These are phyloP conservation scores for Epinotia brunnichana DNA, from an alignment of 2,888 invertebrate species.

Conservation along the genomic window DNA sequence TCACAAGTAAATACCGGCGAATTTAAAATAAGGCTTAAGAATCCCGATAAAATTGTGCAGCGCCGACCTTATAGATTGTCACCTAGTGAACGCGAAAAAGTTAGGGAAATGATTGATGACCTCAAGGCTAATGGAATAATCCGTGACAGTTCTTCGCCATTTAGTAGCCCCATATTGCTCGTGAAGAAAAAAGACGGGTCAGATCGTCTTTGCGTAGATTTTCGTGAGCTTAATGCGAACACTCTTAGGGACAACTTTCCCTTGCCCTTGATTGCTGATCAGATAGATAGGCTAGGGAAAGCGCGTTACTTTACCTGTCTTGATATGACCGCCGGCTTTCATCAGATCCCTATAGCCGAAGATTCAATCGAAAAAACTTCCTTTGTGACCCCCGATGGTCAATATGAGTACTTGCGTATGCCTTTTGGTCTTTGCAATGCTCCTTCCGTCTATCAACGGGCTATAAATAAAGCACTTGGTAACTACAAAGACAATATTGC, in stretches of 20 bases:
- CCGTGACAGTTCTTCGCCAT: conserved; percentile 45
- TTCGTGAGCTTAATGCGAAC: conserved; percentile 36
- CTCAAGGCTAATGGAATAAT: conserved; percentile 45
- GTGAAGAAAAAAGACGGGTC: conserved; percentile 46
- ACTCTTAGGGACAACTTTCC: conserved; percentile 39
- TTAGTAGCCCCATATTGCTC: conserved; percentile 46
- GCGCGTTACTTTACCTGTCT: conserved; percentile 28
- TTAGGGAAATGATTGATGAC: conserved; percentile 36
- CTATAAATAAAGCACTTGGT: conserved; percentile 38
- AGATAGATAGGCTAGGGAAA: conserved; percentile 28
- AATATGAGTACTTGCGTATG: conserved; percentile 39
- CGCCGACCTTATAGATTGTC: conserved; percentile 41
- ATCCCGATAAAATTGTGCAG: conserved; percentile 43
- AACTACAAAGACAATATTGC: conserved; percentile 33
- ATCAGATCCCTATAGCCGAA: conserved; percentile 33
- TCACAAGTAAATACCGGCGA: conserved; percentile 40
- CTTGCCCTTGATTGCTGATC: conserved; percentile 38
- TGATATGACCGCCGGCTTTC: conserved; percentile 39
- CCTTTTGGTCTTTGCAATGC: conserved; percentile 45
- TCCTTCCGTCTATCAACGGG: conserved; percentile 43
- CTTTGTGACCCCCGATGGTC: conserved; percentile 41
- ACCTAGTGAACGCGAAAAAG: conserved; percentile 38
- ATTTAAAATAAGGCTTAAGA: conserved; percentile 37
- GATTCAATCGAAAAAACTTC: conserved; percentile 40
- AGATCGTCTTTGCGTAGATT: conserved; percentile 48